Evolutionary conservation across 2,113 vertebrate species (phyloP), one percentile per base, ranked within the genome.

Genomic region (Brachypodius melanocephalos): DNA sequence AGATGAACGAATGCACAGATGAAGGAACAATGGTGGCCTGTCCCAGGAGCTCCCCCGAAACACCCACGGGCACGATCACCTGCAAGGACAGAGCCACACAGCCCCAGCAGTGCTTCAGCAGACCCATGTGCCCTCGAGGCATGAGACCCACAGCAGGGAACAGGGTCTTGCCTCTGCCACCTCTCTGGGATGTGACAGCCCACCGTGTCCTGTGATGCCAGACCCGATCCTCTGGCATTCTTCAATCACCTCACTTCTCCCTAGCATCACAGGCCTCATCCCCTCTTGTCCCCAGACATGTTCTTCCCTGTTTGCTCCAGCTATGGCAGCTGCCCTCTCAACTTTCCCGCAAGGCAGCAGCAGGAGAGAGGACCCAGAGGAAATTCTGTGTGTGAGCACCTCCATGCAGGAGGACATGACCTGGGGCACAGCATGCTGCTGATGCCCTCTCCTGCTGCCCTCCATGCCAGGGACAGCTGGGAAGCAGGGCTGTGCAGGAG

Each of bases 1-100:
- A 31, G 17, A 34, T 7, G 18, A 17, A 69, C 0, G 18, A 17
- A 69, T 0, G 0, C 66, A 72, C 9, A 31, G 31, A 46, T 2
- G 15, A 49, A 91, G 40, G 36, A 36, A 62, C 0, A 5, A n/a
- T 12, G 59, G 34, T 48, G 83, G 22, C 55, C 43, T 81, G 55
- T 77, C 24, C 49, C 58, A 46, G 38, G 62, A 65, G 12, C 9
- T 32, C n/a, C 26, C 74, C 71, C 61, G 43, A 78, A 81, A 82
- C 21, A 46, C 69, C 32, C n/a, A 19, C 0, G 14, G 59, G 24
- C 80, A 93, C 77, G 61, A 21, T 20, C 36, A 12, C 8, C 49
- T 61, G 58, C 48, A 86, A 48, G 59, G 49, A 76, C 0, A 8
- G 15, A 46, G 54, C 40, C 31, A 16, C 67, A 59, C 34, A 21